Base-by-base conservation (phyloP, 2,797 vertebrate species). In the Alcedo atthis region DNA sequence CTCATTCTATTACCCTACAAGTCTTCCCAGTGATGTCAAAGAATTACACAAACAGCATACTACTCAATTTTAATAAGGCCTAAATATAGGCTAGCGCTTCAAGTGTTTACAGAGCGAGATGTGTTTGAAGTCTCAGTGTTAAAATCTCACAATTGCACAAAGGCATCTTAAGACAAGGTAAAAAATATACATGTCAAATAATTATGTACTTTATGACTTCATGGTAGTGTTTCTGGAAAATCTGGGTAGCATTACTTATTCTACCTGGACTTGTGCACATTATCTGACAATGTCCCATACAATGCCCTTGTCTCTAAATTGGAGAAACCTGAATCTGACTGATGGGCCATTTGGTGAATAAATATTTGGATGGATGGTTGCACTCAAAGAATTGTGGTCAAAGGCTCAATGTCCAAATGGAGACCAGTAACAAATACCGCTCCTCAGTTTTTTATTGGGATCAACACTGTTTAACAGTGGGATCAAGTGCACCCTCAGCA, bases 51-150 rank as follows among this genome's bases (percentile, higher is more conserved):
- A 90, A 73, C 70, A 94, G 83, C 93, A 87, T 12, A 49, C 70
- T 84, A 64, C 67, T 94, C 86, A 84, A 46, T 90, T 94, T 94
- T 91, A 92, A 91, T 90, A 87, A 91, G 93, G 48, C 73, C 90
- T 94, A 96, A 91, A 90, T 92, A 90, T 81, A 95, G 92, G 88
- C 53, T 59, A 51, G 55, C 42, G 59, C 64, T 86, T 88, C 74
- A 74, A 90, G 78, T 80, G 78, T 93, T 93, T 84, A 88, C 78
- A 94, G 57, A 92, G 57, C 0, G 1, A 88, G 83, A 86, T 70
- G 55, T 86, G 83, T 90, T 91, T 93, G 90, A 95, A 93, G 90
- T 76, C 74, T 84, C 81, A 67, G 57, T 53, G 76, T 61, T 63
- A 94, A 73, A 88, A 84, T 88, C 74, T 59, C 67, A 84, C 40